Conservation (phyloP, 2,113 vertebrate species). For the Tauraco erythrolophus region DNA sequence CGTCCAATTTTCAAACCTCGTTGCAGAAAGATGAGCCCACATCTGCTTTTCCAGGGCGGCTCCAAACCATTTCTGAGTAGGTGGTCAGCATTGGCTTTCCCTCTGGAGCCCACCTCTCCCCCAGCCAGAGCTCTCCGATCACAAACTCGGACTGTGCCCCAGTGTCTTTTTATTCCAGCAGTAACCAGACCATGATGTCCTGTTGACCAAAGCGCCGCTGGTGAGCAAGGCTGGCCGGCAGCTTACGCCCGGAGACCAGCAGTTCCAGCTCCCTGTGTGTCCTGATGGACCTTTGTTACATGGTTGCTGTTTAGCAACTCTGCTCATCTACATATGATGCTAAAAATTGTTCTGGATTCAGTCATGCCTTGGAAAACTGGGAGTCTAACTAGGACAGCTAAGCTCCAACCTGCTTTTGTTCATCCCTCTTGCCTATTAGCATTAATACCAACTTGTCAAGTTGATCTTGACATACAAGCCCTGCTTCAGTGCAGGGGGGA, state of each 20-base stretch:
- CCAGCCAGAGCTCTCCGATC: neutral
- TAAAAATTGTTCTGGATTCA: slow-evolving; percentile 38
- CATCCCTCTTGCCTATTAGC: slow-evolving; percentile 5
- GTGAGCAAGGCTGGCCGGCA: neutral
- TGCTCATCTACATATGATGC: neutral
- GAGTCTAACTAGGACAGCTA: slow-evolving; percentile 47
- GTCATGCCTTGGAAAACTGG: neutral
- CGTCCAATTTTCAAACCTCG: neutral
- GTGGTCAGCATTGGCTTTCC: neutral
- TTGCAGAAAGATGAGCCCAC: neutral
- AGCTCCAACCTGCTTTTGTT: slow-evolving; percentile 36
- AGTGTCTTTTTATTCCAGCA: neutral
- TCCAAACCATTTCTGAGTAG: neutral
- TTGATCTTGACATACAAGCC: neutral
- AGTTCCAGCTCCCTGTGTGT: neutral
- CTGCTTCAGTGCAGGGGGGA: neutral
- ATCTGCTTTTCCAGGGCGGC: neutral
- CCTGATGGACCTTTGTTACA: neutral
- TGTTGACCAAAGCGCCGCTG: neutral
- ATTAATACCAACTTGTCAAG: slow-evolving; percentile 19
- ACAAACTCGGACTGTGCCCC: neutral
- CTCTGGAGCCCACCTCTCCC: neutral
- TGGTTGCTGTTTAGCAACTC: neutral
- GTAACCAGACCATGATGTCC: rapidly evolving
- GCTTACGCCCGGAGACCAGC: neutral